Conservation (phyloP, 1,140 invertebrate species). For the Dendrolimus punctatus region DNA sequence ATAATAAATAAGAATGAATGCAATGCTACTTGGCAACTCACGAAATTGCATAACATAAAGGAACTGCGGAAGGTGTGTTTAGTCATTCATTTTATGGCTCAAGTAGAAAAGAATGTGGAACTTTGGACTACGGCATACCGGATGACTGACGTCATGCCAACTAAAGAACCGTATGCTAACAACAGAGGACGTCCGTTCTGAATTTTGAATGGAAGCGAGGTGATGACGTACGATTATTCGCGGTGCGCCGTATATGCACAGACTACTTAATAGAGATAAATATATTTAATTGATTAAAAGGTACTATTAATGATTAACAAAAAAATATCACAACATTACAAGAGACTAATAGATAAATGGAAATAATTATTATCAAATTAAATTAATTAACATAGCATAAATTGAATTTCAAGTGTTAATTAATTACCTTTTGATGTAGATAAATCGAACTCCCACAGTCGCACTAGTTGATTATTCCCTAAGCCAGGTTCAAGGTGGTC, state of each 20-base stretch:
- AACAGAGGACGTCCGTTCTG: conserved; percentile 49
- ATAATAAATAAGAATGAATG: not conserved
- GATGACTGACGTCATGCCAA: conserved; percentile 50
- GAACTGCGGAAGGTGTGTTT: not conserved
- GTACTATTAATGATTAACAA: too few relatives aligned
- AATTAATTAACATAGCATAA: not conserved
- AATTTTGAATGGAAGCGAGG: conserved; percentile 32
- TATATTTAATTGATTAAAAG: too few relatives aligned
- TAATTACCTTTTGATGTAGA: conserved; percentile 61
- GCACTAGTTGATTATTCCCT: conserved; percentile 83
- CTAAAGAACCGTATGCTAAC: conserved; percentile 39
- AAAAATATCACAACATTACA: too few relatives aligned
- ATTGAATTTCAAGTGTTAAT: conserved; percentile 5
- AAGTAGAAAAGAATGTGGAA: conserved; percentile 34
- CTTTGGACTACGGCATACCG: conserved; percentile 26
- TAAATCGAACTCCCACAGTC: conserved; percentile 82
- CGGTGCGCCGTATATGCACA: conserved; percentile 11
- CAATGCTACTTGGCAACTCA: too few relatives aligned
- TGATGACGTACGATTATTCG: conserved; percentile 31
- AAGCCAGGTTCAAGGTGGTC: conserved; percentile 89
- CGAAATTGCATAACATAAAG: too few relatives aligned
- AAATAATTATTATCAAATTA: not conserved
- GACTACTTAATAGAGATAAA: not conserved
- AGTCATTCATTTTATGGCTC: conserved; percentile 42
- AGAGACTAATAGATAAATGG: too few relatives aligned